Conservation (phyloP, 1,140 invertebrate genomes). For the Elymnias hypermnestra region DNA sequence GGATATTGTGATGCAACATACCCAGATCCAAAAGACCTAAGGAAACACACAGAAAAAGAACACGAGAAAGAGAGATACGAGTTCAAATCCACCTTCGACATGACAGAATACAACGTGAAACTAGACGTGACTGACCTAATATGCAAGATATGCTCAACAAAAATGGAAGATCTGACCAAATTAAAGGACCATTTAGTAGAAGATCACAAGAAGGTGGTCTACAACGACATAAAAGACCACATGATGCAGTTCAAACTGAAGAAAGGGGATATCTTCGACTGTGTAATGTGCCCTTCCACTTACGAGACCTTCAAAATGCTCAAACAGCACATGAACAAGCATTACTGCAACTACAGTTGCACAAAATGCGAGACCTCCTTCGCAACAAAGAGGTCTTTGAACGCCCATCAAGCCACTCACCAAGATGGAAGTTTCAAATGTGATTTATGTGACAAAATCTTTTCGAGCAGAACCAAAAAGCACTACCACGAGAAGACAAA, state of each 20-base stretch:
- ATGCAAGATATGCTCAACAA: constrained; percentile 38
- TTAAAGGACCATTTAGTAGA: constrained; percentile 46
- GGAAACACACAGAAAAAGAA: constrained; percentile 34
- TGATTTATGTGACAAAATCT: constrained; percentile 53
- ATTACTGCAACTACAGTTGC: constrained; percentile 57
- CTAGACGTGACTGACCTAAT: constrained; percentile 38
- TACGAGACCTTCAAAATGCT: constrained; percentile 67
- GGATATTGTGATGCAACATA: constrained; percentile 45
- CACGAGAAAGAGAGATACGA: constrained; percentile 41
- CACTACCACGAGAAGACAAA: constrained; percentile 53
- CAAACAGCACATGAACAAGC: constrained; percentile 67
- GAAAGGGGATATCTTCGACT: constrained; percentile 49
- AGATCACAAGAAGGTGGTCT: constrained; percentile 35
- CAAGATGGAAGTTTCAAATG: constrained; percentile 60
- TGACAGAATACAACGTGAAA: constrained; percentile 51
- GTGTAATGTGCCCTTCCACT: constrained; percentile 43
- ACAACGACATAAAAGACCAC: constrained; percentile 54
- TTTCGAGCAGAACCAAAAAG: constrained; percentile 44
- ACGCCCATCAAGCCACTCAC: constrained; percentile 42
- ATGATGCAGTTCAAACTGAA: constrained; percentile 51
- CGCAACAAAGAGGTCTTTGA: constrained; percentile 47
- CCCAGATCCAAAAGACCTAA: constrained; percentile 43
- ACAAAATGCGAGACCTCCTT: constrained; percentile 44
- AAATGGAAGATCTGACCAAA: constrained; percentile 30
- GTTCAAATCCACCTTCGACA: constrained; percentile 39